These are phyloP conservation scores for Chloroceryle amazona DNA, from an alignment of 2,797 vertebrate genomes.

Conservation along the genomic window DNA sequence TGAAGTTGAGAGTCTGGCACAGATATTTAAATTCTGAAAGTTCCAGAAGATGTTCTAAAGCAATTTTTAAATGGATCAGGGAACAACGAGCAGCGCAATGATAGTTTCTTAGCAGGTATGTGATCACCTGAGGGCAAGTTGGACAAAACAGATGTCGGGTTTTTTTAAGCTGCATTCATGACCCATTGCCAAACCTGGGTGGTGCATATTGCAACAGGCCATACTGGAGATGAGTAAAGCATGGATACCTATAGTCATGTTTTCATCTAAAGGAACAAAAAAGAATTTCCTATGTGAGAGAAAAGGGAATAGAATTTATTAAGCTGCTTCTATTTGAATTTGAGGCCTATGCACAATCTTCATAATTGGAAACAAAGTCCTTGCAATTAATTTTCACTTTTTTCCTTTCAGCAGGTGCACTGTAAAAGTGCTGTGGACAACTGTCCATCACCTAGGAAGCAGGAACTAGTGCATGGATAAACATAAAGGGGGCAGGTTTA, in stretches of 20 bases:
- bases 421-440: background rate
- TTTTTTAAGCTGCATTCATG: fast-evolving
- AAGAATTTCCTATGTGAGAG: background rate
- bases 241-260: background rate
- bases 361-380: background rate
- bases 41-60: background rate
- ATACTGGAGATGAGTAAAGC: background rate
- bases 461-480: background rate
- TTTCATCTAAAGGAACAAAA: constrained; percentile 9
- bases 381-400: background rate
- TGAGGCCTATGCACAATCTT: background rate
- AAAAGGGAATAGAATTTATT: background rate
- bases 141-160: background rate
- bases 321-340: background rate
- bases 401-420: background rate
- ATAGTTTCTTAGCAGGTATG: background rate
- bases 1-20: background rate
- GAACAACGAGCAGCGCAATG: background rate
- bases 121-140: background rate
- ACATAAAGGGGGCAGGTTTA: background rate
- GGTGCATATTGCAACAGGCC: background rate
- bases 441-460: background rate
- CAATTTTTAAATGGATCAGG: background rate
- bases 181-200: background rate
- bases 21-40: background rate